Percentiles rank a stretch among this genome's conserved stretches.
These are phyloP conservation scores for Lepus timidus DNA, from an alignment of 2,113 vertebrate species.

Conservation along the genomic window DNA sequence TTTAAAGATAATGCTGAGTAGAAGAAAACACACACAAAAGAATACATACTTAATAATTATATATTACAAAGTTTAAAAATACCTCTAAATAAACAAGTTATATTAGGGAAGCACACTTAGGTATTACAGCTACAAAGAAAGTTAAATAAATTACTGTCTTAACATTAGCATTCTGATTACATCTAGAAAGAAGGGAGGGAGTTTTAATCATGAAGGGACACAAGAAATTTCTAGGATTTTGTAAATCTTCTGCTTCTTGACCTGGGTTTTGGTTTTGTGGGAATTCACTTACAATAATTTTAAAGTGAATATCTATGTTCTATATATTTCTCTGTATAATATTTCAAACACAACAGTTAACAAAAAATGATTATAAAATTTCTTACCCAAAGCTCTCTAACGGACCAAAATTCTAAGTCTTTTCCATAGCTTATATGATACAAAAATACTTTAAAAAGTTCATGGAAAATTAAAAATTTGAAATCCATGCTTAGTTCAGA, in stretches of 20 bases:
- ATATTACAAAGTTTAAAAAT: constrained; percentile 6
- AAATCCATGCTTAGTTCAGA: too few species aligned
- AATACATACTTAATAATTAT: neutral
- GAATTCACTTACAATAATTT: neutral
- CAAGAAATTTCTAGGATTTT: neutral
- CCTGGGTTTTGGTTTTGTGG: neutral
- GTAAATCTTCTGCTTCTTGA: neutral
- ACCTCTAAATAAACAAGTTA: neutral
- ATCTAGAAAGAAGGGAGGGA: neutral
- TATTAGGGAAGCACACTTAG: neutral
- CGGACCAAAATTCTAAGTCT: constrained; percentile 6
- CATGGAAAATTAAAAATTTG: too few species aligned
- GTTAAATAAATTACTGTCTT: constrained; percentile 14
- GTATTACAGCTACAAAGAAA: constrained; percentile 30
- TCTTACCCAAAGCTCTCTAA: neutral
- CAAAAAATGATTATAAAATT: constrained; percentile 10
- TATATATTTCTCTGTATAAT: neutral
- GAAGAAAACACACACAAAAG: constrained; percentile 34
- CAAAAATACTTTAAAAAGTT: too few species aligned
- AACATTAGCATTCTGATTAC: neutral
- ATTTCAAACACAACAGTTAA: neutral
- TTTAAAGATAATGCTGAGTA: neutral
- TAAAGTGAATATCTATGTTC: neutral
- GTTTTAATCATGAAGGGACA: neutral
- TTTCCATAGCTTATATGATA: neutral